phyloP scores from a whole-genome alignment of 2,113 vertebrate species.

The Athene noctua region DNA sequence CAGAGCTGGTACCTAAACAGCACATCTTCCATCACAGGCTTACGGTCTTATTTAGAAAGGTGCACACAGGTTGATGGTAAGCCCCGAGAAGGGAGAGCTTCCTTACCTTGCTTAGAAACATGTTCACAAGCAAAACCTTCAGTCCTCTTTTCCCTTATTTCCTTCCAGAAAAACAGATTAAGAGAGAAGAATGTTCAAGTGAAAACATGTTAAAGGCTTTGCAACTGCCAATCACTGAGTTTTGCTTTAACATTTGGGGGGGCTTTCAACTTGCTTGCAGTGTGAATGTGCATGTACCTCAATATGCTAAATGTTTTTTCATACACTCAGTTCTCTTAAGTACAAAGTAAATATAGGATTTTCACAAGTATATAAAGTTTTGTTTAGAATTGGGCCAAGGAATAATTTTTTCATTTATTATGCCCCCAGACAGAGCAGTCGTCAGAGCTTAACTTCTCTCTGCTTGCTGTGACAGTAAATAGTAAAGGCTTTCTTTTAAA shows the following conservation, averaged over 20 bases:
- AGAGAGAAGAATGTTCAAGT: neutral
- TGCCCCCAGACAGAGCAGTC: neutral
- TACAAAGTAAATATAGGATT: neutral
- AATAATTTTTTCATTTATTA: slow-evolving; percentile 37
- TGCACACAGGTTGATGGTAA: accelerated
- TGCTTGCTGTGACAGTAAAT: slow-evolving; percentile 19
- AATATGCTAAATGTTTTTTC: neutral
- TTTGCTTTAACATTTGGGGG: neutral
- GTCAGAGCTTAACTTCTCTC: slow-evolving; percentile 27
- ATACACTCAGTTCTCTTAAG: neutral
- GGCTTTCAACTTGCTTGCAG: neutral
- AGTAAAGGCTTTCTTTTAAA: slow-evolving; percentile 43
- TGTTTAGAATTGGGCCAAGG: neutral
- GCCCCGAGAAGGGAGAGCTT: neutral
- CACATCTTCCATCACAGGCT: accelerated
- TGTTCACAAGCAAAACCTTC: neutral
- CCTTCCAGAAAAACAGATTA: neutral
- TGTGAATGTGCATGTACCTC: neutral
- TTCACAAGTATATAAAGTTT: neutral
- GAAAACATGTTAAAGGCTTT: neutral
- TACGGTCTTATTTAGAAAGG: neutral
- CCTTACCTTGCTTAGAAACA: neutral
- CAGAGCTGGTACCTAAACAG: accelerated
- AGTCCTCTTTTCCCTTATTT: neutral
- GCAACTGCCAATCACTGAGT: neutral